phyloP scores from a whole-genome alignment of 2,113 vertebrate genomes.

The Castor canadensis region DNA sequence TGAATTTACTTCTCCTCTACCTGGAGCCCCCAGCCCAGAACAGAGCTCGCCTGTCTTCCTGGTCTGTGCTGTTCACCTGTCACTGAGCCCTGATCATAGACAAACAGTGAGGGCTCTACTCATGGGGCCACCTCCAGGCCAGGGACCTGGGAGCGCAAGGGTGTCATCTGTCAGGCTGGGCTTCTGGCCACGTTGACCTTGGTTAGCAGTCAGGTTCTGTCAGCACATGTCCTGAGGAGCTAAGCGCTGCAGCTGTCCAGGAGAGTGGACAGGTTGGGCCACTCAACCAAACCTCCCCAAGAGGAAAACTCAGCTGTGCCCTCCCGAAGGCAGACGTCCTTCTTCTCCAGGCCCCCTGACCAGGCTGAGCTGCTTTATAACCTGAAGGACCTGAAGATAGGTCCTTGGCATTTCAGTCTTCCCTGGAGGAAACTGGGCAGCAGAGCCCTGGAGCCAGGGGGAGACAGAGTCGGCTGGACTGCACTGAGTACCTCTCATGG shows the following conservation, averaged over 20 bases:
- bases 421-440: not conserved
- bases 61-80: not conserved
- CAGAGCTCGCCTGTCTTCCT: not conserved
- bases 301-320: not conserved
- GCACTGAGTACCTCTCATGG: not conserved
- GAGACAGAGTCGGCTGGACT: fast-evolving
- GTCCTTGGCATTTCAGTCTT: not conserved
- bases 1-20: not conserved
- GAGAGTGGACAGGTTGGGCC: not conserved
- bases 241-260: not conserved
- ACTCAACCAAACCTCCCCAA: too few relatives aligned
- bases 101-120: not conserved
- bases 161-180: not conserved
- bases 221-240: not conserved
- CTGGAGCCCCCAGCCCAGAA: not conserved
- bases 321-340: too few relatives aligned
- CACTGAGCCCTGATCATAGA: not conserved
- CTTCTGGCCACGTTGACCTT: not conserved
- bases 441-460: not conserved
- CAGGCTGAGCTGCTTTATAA: not conserved
- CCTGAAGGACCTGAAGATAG: not conserved
- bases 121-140: not conserved
- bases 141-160: too few relatives aligned
- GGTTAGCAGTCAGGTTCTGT: not conserved
- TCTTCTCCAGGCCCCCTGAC: too few relatives aligned